phyloP scores from a whole-genome alignment of 2,888 invertebrate species.

The Atherix ibis region DNA sequence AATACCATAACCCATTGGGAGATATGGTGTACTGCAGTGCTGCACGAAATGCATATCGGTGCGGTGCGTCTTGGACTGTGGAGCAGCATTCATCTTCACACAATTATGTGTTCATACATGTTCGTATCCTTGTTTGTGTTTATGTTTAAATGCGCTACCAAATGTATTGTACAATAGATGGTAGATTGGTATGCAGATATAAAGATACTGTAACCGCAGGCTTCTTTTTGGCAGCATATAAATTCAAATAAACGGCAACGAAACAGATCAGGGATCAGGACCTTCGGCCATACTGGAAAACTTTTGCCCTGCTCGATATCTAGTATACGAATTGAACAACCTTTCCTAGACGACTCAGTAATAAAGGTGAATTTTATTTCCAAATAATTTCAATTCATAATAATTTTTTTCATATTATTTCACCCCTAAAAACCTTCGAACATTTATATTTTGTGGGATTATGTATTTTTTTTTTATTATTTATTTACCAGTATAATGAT shows the following conservation, averaged over 20 bases:
- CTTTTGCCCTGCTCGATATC: neutral
- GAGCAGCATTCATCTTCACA: too few relatives aligned
- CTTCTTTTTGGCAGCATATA: slow-evolving; percentile 3
- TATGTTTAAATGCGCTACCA: neutral
- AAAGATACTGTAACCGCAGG: too few relatives aligned
- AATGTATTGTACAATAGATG: too few relatives aligned
- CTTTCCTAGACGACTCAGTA: neutral
- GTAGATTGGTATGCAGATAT: too few relatives aligned
- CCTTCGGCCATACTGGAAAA: neutral
- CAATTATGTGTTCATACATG: slow-evolving; percentile 1
- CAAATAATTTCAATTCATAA: neutral
- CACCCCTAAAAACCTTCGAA: too few relatives aligned
- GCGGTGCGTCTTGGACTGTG: neutral
- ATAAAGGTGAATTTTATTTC: neutral
- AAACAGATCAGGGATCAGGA: neutral
- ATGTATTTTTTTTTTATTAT: too few relatives aligned
- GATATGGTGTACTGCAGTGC: slow-evolving; percentile 2
- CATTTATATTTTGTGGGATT: too few relatives aligned
- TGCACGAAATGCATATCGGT: neutral
- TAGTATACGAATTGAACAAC: neutral
- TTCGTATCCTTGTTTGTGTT: neutral
- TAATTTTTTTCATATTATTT: too few relatives aligned
- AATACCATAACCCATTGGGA: slow-evolving; percentile 5
- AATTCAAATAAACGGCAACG: slow-evolving; percentile 5
- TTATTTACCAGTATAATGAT: too few relatives aligned